A percentile compares a stretch with the other conserved stretches of the same genome.
Conservation (phyloP, 2,113 vertebrate species). For the Caranx melampygus region DNA sequence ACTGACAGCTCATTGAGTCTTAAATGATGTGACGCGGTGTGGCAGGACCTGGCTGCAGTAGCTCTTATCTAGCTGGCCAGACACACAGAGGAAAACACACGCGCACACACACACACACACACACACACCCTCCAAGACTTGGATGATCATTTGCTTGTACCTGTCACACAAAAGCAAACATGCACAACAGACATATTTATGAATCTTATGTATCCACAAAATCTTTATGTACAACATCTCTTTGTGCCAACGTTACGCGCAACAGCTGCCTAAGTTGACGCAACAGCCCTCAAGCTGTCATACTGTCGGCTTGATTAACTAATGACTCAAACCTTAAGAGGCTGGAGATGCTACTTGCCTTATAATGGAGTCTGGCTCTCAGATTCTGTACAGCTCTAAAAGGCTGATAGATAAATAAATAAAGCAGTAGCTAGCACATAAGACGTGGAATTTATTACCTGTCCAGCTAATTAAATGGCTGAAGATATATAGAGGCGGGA, state of each 20-base stretch:
- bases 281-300: constrained; percentile 30
- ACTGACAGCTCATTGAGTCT: constrained; percentile 70
- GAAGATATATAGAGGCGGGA: constrained; percentile 73
- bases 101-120: neutral
- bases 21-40: constrained; percentile 70
- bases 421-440: constrained; percentile 47
- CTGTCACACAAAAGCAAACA: constrained; percentile 16
- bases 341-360: constrained; percentile 57
- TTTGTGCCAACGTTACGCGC: constrained; percentile 6
- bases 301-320: constrained; percentile 62
- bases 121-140: neutral
- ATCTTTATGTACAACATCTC: neutral
- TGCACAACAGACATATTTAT: neutral
- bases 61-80: constrained; percentile 52
- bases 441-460: constrained; percentile 79
- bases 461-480: constrained; percentile 83
- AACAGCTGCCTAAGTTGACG: constrained; percentile 35
- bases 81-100: constrained; percentile 2
- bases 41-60: constrained; percentile 45
- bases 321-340: constrained; percentile 68
- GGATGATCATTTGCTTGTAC: constrained; percentile 5
- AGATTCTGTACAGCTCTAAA: constrained; percentile 52
- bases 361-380: constrained; percentile 64
- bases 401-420: constrained; percentile 72
- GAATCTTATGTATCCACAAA: neutral